These are phyloP conservation scores for Chinchilla lanigera DNA, from an alignment of 2,113 vertebrate genomes.

Conservation along the genomic window DNA sequence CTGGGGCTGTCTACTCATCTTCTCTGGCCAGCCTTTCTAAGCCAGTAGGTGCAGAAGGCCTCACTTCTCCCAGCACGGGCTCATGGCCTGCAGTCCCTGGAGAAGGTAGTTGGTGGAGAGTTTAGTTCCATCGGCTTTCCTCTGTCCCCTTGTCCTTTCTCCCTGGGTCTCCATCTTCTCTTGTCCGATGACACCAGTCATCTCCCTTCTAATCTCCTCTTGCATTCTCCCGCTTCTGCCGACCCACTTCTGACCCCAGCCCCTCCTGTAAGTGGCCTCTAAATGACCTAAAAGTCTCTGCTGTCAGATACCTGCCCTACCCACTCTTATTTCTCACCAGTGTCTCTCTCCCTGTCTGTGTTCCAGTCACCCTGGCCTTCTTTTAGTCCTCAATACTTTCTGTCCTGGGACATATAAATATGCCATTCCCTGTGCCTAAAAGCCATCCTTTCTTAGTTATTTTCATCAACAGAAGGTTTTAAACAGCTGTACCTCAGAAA, in stretches of 20 bases:
- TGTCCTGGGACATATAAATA: background rate
- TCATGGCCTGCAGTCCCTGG: rapidly evolving
- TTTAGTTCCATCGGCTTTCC: background rate
- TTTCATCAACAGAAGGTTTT: background rate
- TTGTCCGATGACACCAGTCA: background rate
- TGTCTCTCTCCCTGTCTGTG: background rate
- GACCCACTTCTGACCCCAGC: background rate
- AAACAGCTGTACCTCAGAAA: background rate
- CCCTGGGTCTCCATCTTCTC: background rate
- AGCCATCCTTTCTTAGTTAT: background rate
- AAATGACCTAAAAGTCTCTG: background rate
- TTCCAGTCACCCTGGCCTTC: background rate
- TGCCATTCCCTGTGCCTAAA: background rate
- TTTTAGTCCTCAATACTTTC: background rate
- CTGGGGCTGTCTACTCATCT: background rate
- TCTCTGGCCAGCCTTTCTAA: background rate
- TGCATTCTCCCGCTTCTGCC: background rate
- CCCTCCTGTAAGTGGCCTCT: background rate
- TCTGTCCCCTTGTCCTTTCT: background rate
- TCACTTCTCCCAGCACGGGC: background rate
- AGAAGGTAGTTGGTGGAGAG: too few relatives aligned
- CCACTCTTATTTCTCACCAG: background rate
- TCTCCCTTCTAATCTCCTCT: background rate
- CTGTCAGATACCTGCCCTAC: background rate
- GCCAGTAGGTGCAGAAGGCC: background rate